Evolutionary conservation across 37 sponge, comb jelly and placozoan genomes (phyloP).

Genomic region (Geodia barretti): DNA sequence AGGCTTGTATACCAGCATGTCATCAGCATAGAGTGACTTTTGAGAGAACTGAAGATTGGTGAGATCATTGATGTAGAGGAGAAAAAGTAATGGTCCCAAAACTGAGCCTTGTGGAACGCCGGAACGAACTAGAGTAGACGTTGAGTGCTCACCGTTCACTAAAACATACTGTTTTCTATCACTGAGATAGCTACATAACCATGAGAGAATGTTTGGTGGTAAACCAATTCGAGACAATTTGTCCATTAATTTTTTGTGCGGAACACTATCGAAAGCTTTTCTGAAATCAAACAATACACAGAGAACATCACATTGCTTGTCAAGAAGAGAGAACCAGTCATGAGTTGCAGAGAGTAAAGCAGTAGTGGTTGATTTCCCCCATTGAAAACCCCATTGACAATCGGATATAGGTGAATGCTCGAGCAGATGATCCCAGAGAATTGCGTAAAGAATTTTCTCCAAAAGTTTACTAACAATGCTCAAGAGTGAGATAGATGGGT

Average conservation of each 20-base stretch:
- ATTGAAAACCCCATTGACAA: slow-evolving; percentile 9
- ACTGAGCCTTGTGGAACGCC: slow-evolving; percentile 19
- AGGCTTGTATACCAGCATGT: not conserved
- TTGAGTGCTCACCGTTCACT: not conserved
- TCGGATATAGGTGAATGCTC: not conserved
- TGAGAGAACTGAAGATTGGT: not conserved
- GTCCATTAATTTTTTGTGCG: not conserved
- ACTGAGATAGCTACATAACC: not conserved
- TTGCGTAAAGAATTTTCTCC: not conserved
- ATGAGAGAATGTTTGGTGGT: not conserved
- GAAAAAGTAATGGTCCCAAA: slow-evolving; percentile 9
- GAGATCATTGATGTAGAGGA: slow-evolving; percentile 14
- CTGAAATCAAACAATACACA: slow-evolving; percentile 1
- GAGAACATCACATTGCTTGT: not conserved
- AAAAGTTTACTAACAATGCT: not conserved
- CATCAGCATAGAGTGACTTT: slow-evolving; percentile 4
- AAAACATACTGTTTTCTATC: slow-evolving; percentile 7
- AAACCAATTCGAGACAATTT: not conserved
- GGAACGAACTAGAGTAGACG: not conserved
- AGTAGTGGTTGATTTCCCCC: not conserved
- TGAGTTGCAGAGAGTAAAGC: not conserved
- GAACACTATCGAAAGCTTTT: not conserved
- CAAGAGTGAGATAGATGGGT: not conserved
- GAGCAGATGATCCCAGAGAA: not conserved
- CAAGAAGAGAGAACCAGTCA: not conserved